phyloP scores from a whole-genome alignment of 2,888 invertebrate genomes.

The Adineta ricciae region DNA sequence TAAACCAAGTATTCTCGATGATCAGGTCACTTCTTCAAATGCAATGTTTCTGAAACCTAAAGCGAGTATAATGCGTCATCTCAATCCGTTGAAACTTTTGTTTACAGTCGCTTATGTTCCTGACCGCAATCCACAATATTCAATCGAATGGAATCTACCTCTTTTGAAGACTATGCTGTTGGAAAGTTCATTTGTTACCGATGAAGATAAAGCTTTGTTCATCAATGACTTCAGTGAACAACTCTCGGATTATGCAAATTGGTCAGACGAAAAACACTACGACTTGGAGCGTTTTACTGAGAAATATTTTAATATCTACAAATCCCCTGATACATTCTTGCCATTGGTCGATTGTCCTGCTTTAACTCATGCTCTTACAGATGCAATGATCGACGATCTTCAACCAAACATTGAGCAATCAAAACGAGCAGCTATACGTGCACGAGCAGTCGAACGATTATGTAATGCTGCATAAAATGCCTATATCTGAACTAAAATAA shows the following conservation, averaged over 20 bases:
- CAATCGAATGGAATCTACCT: neutral
- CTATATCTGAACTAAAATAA: neutral
- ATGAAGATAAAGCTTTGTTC: neutral
- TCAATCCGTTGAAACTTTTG: neutral
- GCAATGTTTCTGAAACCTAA: neutral
- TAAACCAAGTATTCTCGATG: neutral
- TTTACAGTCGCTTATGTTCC: neutral
- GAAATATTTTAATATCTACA: slow-evolving; percentile 2
- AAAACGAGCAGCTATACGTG: neutral
- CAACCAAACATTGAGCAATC: neutral
- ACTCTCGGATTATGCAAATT: neutral
- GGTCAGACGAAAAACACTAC: neutral
- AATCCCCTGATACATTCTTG: neutral
- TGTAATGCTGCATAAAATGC: neutral
- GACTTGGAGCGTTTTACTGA: slow-evolving; percentile 2
- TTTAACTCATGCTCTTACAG: neutral
- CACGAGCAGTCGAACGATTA: neutral
- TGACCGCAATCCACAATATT: neutral
- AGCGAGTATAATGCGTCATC: neutral
- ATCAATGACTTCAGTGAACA: neutral
- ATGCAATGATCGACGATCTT: neutral
- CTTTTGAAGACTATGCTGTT: neutral
- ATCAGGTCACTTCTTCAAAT: neutral
- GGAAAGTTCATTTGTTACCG: neutral
- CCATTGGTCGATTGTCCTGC: neutral